These are phyloP conservation scores for Cephalotes varians DNA, from an alignment of 2,888 invertebrate genomes.

Conservation along the genomic window DNA sequence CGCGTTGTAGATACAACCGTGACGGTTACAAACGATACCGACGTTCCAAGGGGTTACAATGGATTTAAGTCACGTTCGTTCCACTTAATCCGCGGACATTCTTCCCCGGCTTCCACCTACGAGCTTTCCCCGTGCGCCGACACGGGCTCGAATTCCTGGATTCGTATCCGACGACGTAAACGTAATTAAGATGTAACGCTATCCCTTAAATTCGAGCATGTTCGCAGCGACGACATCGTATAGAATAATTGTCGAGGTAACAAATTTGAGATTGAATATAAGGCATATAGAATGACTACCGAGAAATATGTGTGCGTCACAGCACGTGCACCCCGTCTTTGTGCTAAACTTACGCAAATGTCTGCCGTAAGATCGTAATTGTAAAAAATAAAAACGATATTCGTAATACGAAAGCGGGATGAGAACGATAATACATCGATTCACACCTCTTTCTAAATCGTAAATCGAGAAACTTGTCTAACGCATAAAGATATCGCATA, in stretches of 20 bases:
- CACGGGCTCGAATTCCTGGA: constrained; percentile 60
- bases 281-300: background rate
- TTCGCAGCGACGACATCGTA: constrained; percentile 27
- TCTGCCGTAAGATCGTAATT: background rate
- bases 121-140: constrained; percentile 40
- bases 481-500: background rate
- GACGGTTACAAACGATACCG: constrained; percentile 75
- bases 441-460: background rate
- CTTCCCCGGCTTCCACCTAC: constrained; percentile 60
- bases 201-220: constrained; percentile 49
- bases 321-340: background rate
- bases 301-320: background rate
- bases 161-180: constrained; percentile 63
- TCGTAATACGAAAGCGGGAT: background rate
- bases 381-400: background rate
- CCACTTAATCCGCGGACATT: constrained; percentile 72
- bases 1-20: constrained; percentile 60
- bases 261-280: constrained; percentile 11
- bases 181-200: constrained; percentile 69
- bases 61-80: constrained; percentile 76
- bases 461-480: background rate
- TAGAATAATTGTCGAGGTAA: constrained; percentile 52
- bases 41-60: constrained; percentile 73
- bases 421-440: background rate
- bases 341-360: background rate